Base-by-base conservation (phyloP, 2,888 invertebrate genomes). In the Fragum fragum region DNA sequence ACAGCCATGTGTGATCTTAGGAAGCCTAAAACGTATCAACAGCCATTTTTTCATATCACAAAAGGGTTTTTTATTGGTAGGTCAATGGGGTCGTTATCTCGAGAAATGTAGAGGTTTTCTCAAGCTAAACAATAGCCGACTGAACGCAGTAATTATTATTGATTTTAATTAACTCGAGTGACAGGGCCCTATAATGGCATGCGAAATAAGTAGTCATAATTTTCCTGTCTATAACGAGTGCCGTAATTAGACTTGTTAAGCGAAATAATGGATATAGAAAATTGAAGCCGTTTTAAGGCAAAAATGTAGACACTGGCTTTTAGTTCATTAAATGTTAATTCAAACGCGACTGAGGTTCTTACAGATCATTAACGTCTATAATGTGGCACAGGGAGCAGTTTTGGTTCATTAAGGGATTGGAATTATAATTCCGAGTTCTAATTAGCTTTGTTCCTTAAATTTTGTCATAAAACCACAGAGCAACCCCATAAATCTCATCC, bases 161-260 rank as follows among this genome's bases (percentile, higher is more conserved):
- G 85, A 85, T 83, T 85, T 82, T 83, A 85, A 85, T 82, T 82
- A 85, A 76, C 75, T 61, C n/a, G 57, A 69, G 69, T 83, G 85
- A 85, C 85, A 83, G 81, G 80, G 69, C 63, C 77, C 73, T 36
- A 66, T 52, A 73, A 61, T 68, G 82, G 76, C 74, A 75, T 68
- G 77, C 39, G 73, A 71, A 71, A 55, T 71, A 73, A 79, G 78
- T 68, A 61, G 39, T 68, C 29, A 61, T 77, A 79, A 79, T 83
- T 83, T 79, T 57, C 76, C 70, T 72, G 70, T 52, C 55, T 71
- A 47, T 79, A 76, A 79, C 66, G 66, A 59, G 28, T 76, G 68
- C 55, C 66, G 68, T 76, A 80, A 77, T 80, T 78, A 81, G 78
- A 69, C 66, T 66, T 66, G 66, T 66, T 66, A 66, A 66, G 66